Base-by-base conservation (phyloP, 1,140 invertebrate genomes). In the Diachasma alloeum region DNA sequence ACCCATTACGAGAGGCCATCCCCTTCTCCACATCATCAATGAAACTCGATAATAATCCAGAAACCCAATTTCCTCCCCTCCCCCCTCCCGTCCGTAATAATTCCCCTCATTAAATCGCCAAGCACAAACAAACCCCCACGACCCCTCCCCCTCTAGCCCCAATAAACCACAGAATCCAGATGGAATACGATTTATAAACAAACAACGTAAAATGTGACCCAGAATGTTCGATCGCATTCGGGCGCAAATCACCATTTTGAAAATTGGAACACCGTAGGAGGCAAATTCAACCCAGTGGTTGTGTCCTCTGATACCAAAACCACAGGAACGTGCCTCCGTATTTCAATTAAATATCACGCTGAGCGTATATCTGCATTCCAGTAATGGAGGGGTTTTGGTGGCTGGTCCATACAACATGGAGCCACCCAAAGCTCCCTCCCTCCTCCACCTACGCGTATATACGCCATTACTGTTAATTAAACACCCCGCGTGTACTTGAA, bases 291-390 rank as follows among this genome's bases (percentile, higher is more conserved):
- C 31, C 39, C 70, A 71, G 69, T 59, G 56, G 53, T 26, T 42
- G 31, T 42, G 42, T 63, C 36, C 63, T 53, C 26, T 76, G 31
- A 59, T 71, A 69, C 15, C 22, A 56, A 44, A 19, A 78, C 56
- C 78, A 22, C 67, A 68, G 66, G 66, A 72, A 72, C 53, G 71
- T 74, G 82, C 81, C 80, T 82, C 82, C 83, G 82, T 86, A 83
- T 86, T 85, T 85, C 83, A 84, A 82, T 83, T 81, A 82, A 82
- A 81, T 80, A 82, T 83, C 76, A 80, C 80, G 79, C 78, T 82
- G 81, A 80, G 76, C 81, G 81, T 82, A 81, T 83, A 83, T 84
- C 78, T 80, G 77, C 81, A 81, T 84, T 83, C 82, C 79, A 24
- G 24, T 71, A 73, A 39, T 67, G 75, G 63, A 75, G 80, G 80